Base-by-base conservation (phyloP, 2,888 invertebrate species). In the Caenorhabditis angaria region DNA sequence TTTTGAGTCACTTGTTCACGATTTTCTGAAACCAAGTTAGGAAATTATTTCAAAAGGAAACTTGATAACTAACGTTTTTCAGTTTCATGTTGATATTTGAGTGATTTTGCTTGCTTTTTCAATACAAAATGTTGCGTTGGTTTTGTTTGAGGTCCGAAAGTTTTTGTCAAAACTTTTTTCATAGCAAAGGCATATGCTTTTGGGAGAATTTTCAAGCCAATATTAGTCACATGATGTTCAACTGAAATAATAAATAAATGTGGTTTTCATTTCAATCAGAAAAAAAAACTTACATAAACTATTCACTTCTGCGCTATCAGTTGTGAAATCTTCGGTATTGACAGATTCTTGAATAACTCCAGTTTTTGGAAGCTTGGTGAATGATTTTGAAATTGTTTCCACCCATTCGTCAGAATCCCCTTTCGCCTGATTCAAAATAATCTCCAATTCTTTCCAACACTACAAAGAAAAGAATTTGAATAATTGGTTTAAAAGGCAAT, bases 51-150 rank as follows among this genome's bases (percentile, higher is more conserved):
- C 1, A 29, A 14, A 22, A 14, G 14, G 0, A 64, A n/a, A 22
- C 3, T 1, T 22, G 14, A 18, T 1, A 54, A 62, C 22, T 58
- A 22, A 78, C 78, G 64, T 78, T 67, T 78, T 27, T 58, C 35
- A 6, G 65, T 68, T 18, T 78, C 78, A 18, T 61, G 59, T n/a
- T 71, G 54, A 47, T 77, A 27, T 32, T 57, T 50, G 20, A 51
- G 14, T 12, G 78, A 63, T 51, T 77, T 78, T 24, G 68, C 47
- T 29, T 54, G 32, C 51, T 54, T 56, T 22, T 61, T 51, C 60
- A 61, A 29, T 20, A 32, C 60, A 53, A 78, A 78, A 56, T 78
- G 78, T 35, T 76, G 24, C 8, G 14, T 22, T 5, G 53, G 53
- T 27, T 8, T 10, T 27, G n/a, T 8, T 2, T 8, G 8, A 3